These are phyloP conservation scores for Proterorhinus semilunaris DNA, from an alignment of 2,113 vertebrate species.

Conservation along the genomic window DNA sequence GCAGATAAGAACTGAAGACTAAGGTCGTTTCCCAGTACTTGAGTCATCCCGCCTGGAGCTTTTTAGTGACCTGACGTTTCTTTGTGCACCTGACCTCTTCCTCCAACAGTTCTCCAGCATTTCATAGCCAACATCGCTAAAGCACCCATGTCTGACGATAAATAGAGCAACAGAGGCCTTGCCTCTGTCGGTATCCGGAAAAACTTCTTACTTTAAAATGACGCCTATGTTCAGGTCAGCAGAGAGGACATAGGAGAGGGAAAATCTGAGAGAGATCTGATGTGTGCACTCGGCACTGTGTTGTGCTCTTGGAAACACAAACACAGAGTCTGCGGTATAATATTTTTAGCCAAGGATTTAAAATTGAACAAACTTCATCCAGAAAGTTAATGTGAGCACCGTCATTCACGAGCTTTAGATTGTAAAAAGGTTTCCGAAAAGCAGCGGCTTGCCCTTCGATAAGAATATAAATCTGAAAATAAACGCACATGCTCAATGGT, in stretches of 20 bases:
- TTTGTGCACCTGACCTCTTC: conserved; percentile 41
- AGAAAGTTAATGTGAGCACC: no score
- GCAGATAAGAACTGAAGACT: conserved; percentile 34
- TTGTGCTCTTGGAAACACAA: conserved; percentile 2
- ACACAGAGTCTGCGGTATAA: background rate
- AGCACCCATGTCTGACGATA: conserved; percentile 42
- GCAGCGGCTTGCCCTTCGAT: no score
- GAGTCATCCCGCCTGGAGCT: conserved; percentile 45
- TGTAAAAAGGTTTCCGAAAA: no score
- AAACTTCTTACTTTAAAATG: conserved; percentile 59
- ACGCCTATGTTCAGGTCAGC: conserved; percentile 28
- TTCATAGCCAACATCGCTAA: conserved; percentile 49
- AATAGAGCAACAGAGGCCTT: conserved; percentile 56
- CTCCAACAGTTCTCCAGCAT: conserved; percentile 45
- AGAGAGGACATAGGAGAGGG: background rate
- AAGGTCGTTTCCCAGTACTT: conserved; percentile 43
- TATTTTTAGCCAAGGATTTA: conserved; percentile 18
- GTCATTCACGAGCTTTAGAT: no score
- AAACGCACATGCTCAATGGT: conserved; percentile 33
- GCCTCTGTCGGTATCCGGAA: conserved; percentile 49
- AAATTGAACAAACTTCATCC: conserved; percentile 8
- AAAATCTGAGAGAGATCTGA: conserved; percentile 3
- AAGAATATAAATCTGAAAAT: background rate
- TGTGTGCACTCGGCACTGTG: conserved; percentile 13
- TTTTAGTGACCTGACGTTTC: conserved; percentile 35